Percentiles rank a stretch among this genome's conserved stretches.
phyloP scores from a whole-genome alignment of 2,797 vertebrate genomes.

The Lophotriccus pileatus region DNA sequence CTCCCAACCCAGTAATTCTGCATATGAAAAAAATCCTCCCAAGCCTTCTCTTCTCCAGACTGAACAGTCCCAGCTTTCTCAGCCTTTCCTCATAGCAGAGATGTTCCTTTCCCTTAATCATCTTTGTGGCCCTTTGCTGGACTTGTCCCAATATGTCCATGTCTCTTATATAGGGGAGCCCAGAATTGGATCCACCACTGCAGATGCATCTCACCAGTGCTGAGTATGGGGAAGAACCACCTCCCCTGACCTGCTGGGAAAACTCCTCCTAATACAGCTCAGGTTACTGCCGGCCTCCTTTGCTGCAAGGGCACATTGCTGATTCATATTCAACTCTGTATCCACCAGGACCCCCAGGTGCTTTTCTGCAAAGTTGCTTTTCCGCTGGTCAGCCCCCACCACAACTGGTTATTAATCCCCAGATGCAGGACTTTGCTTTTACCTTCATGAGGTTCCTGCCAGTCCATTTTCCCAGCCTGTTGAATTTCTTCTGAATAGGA shows the following conservation, averaged over 20 bases:
- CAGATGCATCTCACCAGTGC: background rate
- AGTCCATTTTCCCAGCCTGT: background rate
- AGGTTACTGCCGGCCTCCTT: background rate
- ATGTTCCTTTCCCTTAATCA: background rate
- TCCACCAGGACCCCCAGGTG: background rate
- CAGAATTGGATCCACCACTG: background rate
- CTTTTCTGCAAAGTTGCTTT: background rate
- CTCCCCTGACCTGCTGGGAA: accelerated
- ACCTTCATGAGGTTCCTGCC: background rate
- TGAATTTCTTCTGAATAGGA: background rate
- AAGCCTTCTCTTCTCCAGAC: background rate
- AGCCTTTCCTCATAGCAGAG: background rate
- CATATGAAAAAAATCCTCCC: background rate
- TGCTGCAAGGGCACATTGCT: background rate
- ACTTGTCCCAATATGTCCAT: background rate
- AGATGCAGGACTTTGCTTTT: background rate
- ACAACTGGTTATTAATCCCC: background rate
- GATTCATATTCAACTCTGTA: background rate
- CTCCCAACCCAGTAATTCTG: background rate
- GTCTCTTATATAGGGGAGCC: background rate
- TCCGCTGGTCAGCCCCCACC: accelerated
- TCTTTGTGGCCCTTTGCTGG: background rate
- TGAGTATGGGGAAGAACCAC: background rate
- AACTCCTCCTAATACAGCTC: background rate
- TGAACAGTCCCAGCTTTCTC: background rate